These are phyloP conservation scores for Blastomussa wellsi DNA, from an alignment of 92 coral and sea anemone species.

Conservation along the genomic window DNA sequence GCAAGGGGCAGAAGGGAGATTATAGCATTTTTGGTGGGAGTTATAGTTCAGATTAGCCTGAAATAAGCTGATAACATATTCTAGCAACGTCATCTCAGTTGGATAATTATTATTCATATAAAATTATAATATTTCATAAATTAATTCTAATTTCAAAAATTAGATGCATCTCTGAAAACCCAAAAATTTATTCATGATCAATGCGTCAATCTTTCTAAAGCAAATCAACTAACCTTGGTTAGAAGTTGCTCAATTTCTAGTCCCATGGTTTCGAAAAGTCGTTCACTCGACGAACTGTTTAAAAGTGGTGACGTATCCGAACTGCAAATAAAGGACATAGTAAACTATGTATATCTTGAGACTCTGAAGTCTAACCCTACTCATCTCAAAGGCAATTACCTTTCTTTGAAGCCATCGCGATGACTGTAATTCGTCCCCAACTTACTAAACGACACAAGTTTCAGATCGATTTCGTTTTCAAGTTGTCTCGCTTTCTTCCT, in stretches of 20 bases:
- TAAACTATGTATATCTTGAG: not conserved
- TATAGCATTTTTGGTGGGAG: not conserved
- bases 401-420: constrained; percentile 78
- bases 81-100: constrained; percentile 10
- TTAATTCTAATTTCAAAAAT: not conserved
- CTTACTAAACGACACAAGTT: constrained; percentile 96
- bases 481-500: constrained; percentile 96
- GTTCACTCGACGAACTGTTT: constrained; percentile 90
- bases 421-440: constrained; percentile 95
- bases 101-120: not conserved
- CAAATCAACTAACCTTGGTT: constrained; percentile 71
- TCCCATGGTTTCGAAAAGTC: constrained; percentile 96
- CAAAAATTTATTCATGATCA: too few relatives aligned
- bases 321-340: constrained; percentile 46
- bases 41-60: too few relatives aligned
- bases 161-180: not conserved
- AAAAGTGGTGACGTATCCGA: constrained; percentile 92
- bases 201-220: not conserved
- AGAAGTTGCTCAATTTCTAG: constrained; percentile 92
- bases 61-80: not conserved
- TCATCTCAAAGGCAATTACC: constrained; percentile 36
- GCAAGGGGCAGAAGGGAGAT: not conserved
- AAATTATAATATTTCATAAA: not conserved
- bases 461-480: constrained; percentile 96
- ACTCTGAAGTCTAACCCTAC: not conserved